These are phyloP conservation scores for Dione vanillae DNA, from an alignment of 2,888 invertebrate genomes.

Conservation along the genomic window DNA sequence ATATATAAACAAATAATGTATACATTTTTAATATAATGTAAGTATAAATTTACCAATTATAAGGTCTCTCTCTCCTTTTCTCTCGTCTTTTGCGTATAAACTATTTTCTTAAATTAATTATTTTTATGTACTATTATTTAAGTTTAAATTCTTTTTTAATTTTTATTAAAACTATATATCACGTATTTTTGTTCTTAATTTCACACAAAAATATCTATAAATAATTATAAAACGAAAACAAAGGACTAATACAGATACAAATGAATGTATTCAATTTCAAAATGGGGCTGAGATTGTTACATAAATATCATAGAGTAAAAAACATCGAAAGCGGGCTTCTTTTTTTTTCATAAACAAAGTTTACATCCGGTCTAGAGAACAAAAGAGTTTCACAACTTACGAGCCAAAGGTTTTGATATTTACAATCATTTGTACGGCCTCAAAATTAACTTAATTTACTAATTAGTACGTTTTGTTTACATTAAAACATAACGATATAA, in stretches of 20 bases:
- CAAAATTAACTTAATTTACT: constrained; percentile 12
- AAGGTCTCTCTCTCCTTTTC: too few relatives aligned
- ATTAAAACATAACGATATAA: not conserved
- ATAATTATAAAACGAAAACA: not conserved
- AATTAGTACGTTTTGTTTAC: constrained; percentile 10
- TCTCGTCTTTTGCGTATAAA: not conserved
- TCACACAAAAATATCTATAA: not conserved
- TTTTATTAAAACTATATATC: not conserved
- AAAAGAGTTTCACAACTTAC: constrained; percentile 18
- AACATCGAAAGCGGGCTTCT: constrained; percentile 13
- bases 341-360: constrained; percentile 17
- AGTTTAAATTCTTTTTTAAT: not conserved
- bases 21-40: not conserved
- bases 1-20: not conserved
- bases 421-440: constrained; percentile 11
- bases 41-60: too few relatives aligned
- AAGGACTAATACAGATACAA: not conserved
- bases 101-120: not conserved
- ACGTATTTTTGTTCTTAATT: not conserved
- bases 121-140: not conserved
- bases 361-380: constrained; percentile 25
- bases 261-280: not conserved
- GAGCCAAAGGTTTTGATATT: constrained; percentile 5
- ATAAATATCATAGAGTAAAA: constrained; percentile 24
- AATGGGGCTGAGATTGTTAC: constrained; percentile 13